Evolutionary conservation across 2,888 invertebrate genomes (phyloP), one percentile per base, ranked within the genome.

Genomic region (Brachylomia viminalis): DNA sequence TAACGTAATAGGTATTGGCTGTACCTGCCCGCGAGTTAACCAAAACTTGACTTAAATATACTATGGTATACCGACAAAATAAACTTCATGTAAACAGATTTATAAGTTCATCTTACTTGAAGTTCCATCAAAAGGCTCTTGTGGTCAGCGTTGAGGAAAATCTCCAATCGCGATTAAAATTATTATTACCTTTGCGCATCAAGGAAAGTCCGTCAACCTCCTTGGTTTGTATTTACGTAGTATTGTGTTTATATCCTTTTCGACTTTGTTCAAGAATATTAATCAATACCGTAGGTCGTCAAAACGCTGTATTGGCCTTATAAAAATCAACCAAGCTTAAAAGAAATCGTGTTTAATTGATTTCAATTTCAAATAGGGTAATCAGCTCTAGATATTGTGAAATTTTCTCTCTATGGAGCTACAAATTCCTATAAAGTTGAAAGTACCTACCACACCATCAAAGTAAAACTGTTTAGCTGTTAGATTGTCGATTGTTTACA

Each of bases 171-270:
- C 73, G 73, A 71, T 75, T 66, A 6, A 59, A 64, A 62, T 66
- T 84, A 75, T 79, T 82, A 75, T 81, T 85, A 74, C 76, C 61
- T 75, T 70, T 69, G 72, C n/a, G 75, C 74, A 79, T 81, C 82
- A 78, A 87, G 86, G 86, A 82, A 87, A 86, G 82, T 77, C 76
- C 88, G 70, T 75, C 74, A 65, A 68, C 68, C 72, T 75, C 67
- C 17, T 72, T 76, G 54, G 15, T 52, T 67, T 30, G 68, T 74
- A 71, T 68, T 61, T 58, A 58, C 65, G 72, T 72, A 56, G 27
- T 49, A 54, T 54, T 68, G 33, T 42, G 23, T 49, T 68, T 66
- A 67, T 47, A 67, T 23, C 33, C 23, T 69, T 69, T 72, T 72
- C 30, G n/a, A 17, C 30, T 79, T 47, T 49, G 15, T 54, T 13